These are phyloP conservation scores for Poliocrania exsul DNA, from an alignment of 2,797 vertebrate species.

Conservation along the genomic window DNA sequence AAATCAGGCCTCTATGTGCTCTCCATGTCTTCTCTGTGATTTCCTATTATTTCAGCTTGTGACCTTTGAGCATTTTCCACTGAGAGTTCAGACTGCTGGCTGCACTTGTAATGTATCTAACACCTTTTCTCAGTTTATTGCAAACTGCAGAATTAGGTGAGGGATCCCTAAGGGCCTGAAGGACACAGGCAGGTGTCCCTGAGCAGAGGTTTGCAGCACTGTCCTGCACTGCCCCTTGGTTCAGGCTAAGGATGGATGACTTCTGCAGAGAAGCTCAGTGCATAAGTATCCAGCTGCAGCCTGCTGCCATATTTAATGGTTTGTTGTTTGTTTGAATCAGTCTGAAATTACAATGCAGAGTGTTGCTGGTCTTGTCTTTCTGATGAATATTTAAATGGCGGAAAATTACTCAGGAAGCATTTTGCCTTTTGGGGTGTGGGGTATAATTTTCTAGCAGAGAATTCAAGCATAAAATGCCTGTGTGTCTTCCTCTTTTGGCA, in stretches of 20 bases:
- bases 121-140: neutral
- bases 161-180: neutral
- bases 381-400: neutral
- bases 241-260: neutral
- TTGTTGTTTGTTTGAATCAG: neutral
- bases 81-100: neutral
- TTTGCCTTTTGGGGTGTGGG: neutral
- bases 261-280: neutral
- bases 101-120: neutral
- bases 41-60: neutral
- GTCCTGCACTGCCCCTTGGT: neutral
- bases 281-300: rapidly evolving
- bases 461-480: neutral
- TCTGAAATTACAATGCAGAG: neutral
- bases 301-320: neutral
- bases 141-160: neutral
- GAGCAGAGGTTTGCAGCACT: neutral
- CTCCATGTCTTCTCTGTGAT: neutral
- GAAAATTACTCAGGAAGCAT: neutral
- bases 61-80: neutral
- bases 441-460: neutral
- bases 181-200: neutral
- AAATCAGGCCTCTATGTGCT: neutral
- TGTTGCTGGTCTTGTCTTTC: neutral
- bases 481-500: neutral